Percentiles rank a stretch among this genome's conserved stretches.
phyloP scores from a whole-genome alignment of 1,140 invertebrate genomes.

The Sesamia nonagrioides region DNA sequence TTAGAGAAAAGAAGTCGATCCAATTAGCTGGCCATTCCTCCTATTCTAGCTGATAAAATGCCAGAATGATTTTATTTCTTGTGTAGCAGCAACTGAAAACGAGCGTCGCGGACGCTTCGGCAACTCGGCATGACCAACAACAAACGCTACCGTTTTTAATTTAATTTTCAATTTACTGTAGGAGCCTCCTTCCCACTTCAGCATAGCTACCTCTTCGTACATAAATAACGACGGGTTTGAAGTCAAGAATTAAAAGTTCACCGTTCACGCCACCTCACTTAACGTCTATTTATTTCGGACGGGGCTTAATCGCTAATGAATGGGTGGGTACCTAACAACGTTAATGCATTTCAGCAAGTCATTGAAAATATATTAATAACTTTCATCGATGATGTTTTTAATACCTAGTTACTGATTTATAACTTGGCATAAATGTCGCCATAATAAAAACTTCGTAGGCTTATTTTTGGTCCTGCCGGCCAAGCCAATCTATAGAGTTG shows the following conservation, averaged over 20 bases:
- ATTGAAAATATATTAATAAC: conserved; percentile 33
- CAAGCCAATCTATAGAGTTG: neutral
- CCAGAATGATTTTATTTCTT: conserved; percentile 58
- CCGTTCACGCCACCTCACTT: conserved; percentile 4
- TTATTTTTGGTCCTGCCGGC: too few relatives aligned
- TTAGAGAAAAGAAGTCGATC: conserved; percentile 54
- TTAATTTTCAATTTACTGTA: conserved; percentile 59
- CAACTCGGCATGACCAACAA: conserved; percentile 52
- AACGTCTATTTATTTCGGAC: conserved; percentile 34
- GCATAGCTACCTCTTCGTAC: conserved; percentile 25
- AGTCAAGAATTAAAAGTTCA: conserved; percentile 43
- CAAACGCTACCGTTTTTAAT: conserved; percentile 57
- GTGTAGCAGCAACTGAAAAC: conserved; percentile 48
- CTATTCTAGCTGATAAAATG: conserved; percentile 53
- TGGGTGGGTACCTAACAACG: neutral
- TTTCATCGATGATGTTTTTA: conserved; percentile 30
- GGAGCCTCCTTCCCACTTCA: conserved; percentile 27
- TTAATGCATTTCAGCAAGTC: conserved; percentile 29
- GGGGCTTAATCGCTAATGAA: conserved; percentile 16
- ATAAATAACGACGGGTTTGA: conserved; percentile 40
- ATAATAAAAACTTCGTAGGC: neutral
- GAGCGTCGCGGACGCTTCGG: conserved; percentile 40
- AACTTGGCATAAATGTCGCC: neutral
- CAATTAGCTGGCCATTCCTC: conserved; percentile 52
- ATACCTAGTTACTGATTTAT: conserved; percentile 16